Conservation (phyloP, 2,888 invertebrate genomes). For the Adela reaumurella region DNA sequence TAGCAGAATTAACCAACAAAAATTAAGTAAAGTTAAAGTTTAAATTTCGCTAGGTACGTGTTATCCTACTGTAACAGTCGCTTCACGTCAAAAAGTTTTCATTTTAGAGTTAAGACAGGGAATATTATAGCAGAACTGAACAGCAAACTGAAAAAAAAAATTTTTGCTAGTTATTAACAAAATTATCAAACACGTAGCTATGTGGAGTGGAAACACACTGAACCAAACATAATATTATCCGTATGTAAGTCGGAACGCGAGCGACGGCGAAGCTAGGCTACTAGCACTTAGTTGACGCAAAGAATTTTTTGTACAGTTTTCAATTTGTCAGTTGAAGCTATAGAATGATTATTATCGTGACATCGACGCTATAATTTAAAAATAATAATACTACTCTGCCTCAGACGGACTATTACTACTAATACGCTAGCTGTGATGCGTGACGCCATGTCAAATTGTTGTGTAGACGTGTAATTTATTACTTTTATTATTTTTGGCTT, state of each 20-base stretch:
- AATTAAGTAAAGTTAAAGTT: too few species aligned
- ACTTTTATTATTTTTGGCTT: not conserved
- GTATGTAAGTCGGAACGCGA: not conserved
- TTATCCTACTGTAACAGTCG: too few species aligned
- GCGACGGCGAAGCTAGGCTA: not conserved
- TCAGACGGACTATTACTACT: not conserved
- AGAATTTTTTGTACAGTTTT: not conserved
- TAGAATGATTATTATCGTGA: not conserved
- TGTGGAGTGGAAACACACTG: too few species aligned
- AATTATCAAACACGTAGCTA: too few species aligned
- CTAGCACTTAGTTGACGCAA: not conserved
- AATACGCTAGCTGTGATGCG: not conserved
- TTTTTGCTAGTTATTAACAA: too few species aligned
- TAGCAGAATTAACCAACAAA: too few species aligned
- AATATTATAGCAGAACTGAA: too few species aligned
- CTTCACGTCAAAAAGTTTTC: too few species aligned
- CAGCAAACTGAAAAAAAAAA: too few species aligned
- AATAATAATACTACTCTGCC: not conserved
- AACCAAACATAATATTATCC: too few species aligned
- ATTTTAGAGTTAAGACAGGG: too few species aligned
- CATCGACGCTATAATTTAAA: not conserved
- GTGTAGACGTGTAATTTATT: not conserved
- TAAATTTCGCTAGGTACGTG: too few species aligned
- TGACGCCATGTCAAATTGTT: not conserved
- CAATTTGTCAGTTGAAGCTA: not conserved